Conservation (phyloP, 2,888 invertebrate species). For the Drosophila borborema region DNA sequence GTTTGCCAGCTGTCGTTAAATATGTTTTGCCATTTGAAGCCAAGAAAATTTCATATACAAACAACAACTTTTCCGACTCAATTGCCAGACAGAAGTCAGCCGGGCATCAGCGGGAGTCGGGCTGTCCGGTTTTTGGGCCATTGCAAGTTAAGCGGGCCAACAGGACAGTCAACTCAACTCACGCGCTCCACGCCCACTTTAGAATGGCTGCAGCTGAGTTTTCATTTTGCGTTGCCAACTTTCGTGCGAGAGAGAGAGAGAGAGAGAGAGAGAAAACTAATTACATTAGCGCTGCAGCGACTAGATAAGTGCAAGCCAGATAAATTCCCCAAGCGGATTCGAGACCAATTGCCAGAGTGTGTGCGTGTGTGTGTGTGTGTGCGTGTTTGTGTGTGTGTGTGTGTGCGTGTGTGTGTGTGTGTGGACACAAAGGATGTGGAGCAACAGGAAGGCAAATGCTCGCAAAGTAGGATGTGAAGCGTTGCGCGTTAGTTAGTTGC, state of each 20-base stretch:
- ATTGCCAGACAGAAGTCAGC: background rate
- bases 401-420: background rate
- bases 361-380: background rate
- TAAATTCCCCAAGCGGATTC: conserved; percentile 9
- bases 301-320: conserved; percentile 43
- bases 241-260: conserved; percentile 18
- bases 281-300: conserved; percentile 51
- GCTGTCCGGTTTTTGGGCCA: background rate
- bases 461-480: conserved; percentile 7
- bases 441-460: conserved; percentile 9
- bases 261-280: conserved; percentile 45
- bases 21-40: background rate
- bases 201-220: background rate
- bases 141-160: conserved; percentile 7
- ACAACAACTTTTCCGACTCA: background rate
- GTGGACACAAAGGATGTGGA: background rate
- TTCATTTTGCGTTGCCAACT: conserved; percentile 28
- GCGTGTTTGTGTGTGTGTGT: background rate
- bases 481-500: conserved; percentile 13
- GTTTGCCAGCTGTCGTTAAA: background rate
- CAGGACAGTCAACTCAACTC: conserved; percentile 6
- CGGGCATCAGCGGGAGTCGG: background rate
- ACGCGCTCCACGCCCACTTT: background rate
- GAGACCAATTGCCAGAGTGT: background rate
- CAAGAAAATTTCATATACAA: conserved; percentile 4